Percentiles rank a stretch among this genome's conserved stretches.
Conservation (phyloP, 2,888 invertebrate genomes). For the Uropetala carovei region DNA sequence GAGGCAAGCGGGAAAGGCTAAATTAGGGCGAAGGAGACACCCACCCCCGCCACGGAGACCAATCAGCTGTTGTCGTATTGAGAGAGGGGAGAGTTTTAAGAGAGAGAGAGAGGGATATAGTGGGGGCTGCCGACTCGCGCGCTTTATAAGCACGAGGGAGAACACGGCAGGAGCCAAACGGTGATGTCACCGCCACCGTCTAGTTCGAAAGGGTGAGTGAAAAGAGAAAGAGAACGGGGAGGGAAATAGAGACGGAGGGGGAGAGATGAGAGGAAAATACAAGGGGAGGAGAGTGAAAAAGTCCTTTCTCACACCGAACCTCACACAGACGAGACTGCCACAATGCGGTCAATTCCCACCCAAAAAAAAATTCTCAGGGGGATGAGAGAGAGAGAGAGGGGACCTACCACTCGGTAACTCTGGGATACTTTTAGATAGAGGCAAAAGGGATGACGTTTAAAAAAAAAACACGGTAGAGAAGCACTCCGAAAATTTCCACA, state of each 20-base stretch:
- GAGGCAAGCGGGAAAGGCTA: slow-evolving; percentile 21
- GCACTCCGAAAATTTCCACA: not conserved
- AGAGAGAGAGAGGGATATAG: not conserved
- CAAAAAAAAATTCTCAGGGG: not conserved
- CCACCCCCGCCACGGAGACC: slow-evolving; percentile 56
- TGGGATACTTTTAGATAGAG: not conserved
- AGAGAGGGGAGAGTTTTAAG: slow-evolving; percentile 2
- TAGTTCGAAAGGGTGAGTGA: not conserved
- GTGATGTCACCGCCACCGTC: slow-evolving; percentile 8
- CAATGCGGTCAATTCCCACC: slow-evolving; percentile 35
- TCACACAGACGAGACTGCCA: slow-evolving; percentile 16
- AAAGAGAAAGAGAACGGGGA: not conserved
- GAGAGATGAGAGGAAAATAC: not conserved
- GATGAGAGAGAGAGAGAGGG: no score
- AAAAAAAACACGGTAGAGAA: no score
- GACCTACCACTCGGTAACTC: not conserved
- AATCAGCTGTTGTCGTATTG: slow-evolving; percentile 51
- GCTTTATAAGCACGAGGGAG: not conserved
- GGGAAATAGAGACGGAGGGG: not conserved
- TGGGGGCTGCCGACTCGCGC: not conserved
- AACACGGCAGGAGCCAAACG: slow-evolving; percentile 22
- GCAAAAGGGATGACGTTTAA: not conserved
- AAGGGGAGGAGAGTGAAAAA: not conserved
- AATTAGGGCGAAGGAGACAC: slow-evolving; percentile 42
- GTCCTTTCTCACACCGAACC: not conserved